phyloP scores from a whole-genome alignment of 2,888 invertebrate species.

The Nysson spinosus region DNA sequence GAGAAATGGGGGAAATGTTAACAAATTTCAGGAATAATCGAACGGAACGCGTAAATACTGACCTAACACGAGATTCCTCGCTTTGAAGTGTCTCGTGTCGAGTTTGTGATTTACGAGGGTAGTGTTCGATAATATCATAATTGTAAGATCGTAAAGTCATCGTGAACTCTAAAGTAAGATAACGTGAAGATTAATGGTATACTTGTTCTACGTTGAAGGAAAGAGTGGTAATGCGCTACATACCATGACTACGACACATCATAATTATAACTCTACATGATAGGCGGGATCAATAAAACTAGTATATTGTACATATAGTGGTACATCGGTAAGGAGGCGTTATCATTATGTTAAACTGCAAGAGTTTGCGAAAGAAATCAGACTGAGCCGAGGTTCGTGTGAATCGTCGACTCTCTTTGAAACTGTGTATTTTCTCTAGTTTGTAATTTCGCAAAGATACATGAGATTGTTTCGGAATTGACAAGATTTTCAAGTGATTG shows the following conservation, averaged over 20 bases:
- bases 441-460: constrained; percentile 3
- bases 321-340: constrained; percentile 33
- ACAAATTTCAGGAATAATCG: neutral
- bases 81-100: neutral
- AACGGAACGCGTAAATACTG: neutral
- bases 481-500: constrained; percentile 9
- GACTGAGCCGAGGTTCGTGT: neutral
- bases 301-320: constrained; percentile 71
- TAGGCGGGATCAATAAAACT: constrained; percentile 74
- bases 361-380: constrained; percentile 30
- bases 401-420: constrained; percentile 9
- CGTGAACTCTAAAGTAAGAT: constrained; percentile 9
- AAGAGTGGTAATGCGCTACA: constrained; percentile 45
- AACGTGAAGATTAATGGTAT: constrained; percentile 14
- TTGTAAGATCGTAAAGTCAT: constrained; percentile 21
- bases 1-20: neutral
- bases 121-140: constrained; percentile 37
- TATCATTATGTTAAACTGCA: constrained; percentile 39
- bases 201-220: constrained; percentile 46
- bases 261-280: constrained; percentile 73
- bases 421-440: constrained; percentile 15
- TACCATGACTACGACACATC: constrained; percentile 72
- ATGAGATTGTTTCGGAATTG: constrained; percentile 17
- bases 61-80: neutral
- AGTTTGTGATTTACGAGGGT: constrained; percentile 1